Percentiles rank a stretch among this genome's conserved stretches.
These are phyloP conservation scores for Chaitophorus viminalis DNA, from an alignment of 2,888 invertebrate species.

Conservation along the genomic window DNA sequence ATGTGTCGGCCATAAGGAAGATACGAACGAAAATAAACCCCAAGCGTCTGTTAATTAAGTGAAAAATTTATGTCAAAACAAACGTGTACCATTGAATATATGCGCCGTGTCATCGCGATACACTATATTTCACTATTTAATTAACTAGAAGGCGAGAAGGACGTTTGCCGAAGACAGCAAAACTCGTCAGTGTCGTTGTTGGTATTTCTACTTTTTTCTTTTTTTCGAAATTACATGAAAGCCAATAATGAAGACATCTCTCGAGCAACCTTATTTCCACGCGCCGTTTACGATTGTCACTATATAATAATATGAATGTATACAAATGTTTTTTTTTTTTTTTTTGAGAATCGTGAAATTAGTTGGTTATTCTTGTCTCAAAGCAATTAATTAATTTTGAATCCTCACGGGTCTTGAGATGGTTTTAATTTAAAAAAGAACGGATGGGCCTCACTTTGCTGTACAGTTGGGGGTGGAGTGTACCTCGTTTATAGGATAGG, in stretches of 20 bases:
- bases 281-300: slow-evolving; percentile 59
- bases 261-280: slow-evolving; percentile 55
- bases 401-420: neutral
- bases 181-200: slow-evolving; percentile 58
- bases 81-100: slow-evolving; percentile 50
- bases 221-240: slow-evolving; percentile 48
- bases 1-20: neutral
- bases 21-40: slow-evolving; percentile 48
- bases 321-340: too few species aligned
- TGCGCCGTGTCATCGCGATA: slow-evolving; percentile 25
- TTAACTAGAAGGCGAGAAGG: slow-evolving; percentile 51
- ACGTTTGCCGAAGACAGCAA: slow-evolving; percentile 58
- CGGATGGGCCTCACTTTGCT: too few species aligned
- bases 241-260: slow-evolving; percentile 60
- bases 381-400: slow-evolving; percentile 28
- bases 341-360: slow-evolving; percentile 24
- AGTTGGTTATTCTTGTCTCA: slow-evolving; percentile 39
- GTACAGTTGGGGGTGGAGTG: too few species aligned
- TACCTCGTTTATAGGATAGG: too few species aligned
- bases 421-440: neutral
- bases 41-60: slow-evolving; percentile 52
- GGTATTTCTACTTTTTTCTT: slow-evolving; percentile 21
- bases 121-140: slow-evolving; percentile 60
- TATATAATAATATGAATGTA: neutral
- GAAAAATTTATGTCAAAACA: slow-evolving; percentile 61